These are phyloP conservation scores for Artibeus jamaicensis DNA, from an alignment of 2,797 vertebrate genomes.

Conservation along the genomic window DNA sequence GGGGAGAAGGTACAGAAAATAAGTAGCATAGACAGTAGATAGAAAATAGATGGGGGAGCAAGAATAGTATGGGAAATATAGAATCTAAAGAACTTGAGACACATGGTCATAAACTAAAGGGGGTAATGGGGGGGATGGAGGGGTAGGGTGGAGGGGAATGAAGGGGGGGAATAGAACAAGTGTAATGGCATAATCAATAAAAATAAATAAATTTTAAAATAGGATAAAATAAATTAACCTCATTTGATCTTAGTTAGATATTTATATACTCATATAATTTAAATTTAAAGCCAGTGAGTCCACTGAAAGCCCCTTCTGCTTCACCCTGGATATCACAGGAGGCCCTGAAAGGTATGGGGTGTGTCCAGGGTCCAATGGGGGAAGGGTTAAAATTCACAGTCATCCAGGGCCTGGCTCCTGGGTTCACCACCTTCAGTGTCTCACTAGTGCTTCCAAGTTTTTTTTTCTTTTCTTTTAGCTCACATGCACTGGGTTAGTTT, in stretches of 20 bases:
- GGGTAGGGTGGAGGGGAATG: too few relatives aligned
- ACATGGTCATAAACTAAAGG: too few relatives aligned
- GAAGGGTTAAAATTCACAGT: too few relatives aligned
- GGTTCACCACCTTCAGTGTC: accelerated
- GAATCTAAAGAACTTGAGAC: too few relatives aligned
- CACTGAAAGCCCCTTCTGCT: background rate
- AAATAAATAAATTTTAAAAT: too few relatives aligned
- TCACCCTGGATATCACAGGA: accelerated
- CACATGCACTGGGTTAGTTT: accelerated
- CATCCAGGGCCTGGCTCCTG: background rate
- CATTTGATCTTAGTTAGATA: background rate
- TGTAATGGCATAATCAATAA: too few relatives aligned
- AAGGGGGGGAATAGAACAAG: too few relatives aligned
- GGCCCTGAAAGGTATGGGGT: accelerated
- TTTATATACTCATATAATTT: background rate
- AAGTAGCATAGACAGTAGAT: too few relatives aligned
- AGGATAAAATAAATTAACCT: background rate
- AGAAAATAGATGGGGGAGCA: too few relatives aligned
- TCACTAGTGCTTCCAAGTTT: accelerated
- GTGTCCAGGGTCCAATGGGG: accelerated
- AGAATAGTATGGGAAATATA: too few relatives aligned
- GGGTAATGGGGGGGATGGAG: too few relatives aligned
- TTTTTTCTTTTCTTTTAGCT: background rate
- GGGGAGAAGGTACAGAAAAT: too few relatives aligned
- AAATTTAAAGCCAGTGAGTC: background rate